Percentiles rank a stretch among this genome's conserved stretches.
Conservation (phyloP, 2,888 invertebrate species). For the Drosophila setosimentum region DNA sequence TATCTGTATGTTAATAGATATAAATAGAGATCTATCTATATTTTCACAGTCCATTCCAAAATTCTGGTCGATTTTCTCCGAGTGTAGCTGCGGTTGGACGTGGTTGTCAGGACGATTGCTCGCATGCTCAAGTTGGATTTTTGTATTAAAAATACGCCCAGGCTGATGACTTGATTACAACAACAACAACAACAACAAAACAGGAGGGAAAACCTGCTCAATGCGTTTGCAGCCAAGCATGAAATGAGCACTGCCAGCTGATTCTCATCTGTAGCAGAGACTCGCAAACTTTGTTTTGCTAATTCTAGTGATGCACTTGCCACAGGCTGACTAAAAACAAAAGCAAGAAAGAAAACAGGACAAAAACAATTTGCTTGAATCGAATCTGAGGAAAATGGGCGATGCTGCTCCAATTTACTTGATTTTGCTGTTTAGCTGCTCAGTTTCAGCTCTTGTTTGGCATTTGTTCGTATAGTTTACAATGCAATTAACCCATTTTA, state of each 20-base stretch:
- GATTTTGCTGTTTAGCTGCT: constrained; percentile 37
- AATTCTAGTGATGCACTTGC: constrained; percentile 59
- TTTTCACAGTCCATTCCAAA: fast-evolving
- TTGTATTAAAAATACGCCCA: constrained; percentile 16
- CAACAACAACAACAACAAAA: constrained; percentile 7
- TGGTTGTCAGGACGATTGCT: constrained; percentile 5
- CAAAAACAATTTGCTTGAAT: constrained; percentile 36
- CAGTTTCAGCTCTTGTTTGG: constrained; percentile 67
- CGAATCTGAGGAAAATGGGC: constrained; percentile 33
- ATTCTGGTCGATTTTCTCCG: not conserved
- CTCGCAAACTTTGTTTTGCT: constrained; percentile 40
- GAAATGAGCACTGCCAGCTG: constrained; percentile 46
- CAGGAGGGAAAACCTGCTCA: constrained; percentile 3
- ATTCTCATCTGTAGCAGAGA: constrained; percentile 17
- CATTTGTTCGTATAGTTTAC: constrained; percentile 77
- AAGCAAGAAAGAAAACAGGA: not conserved
- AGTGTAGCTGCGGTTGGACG: not conserved
- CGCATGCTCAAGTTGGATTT: constrained; percentile 16
- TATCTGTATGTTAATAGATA: not conserved
- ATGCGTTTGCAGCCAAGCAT: constrained; percentile 30
- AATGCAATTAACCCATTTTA: constrained; percentile 81
- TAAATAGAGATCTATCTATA: too few species aligned
- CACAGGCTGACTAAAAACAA: constrained; percentile 16
- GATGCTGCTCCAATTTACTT: constrained; percentile 29
- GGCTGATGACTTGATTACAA: constrained; percentile 29